Percentiles rank a stretch among this genome's conserved stretches.
Conservation (phyloP, 2,113 vertebrate species). For the Solea solea region DNA sequence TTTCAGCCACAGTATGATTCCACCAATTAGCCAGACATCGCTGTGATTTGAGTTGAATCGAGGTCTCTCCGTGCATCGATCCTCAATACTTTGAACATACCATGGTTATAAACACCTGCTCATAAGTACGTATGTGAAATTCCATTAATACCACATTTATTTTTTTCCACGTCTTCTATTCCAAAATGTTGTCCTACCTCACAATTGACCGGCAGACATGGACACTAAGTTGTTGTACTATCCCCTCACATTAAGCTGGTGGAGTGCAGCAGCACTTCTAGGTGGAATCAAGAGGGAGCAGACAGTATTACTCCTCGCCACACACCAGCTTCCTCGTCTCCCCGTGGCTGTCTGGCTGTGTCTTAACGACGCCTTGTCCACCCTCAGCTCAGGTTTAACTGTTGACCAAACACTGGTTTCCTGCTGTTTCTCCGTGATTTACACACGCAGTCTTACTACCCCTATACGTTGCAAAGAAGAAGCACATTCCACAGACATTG, state of each 20-base stretch:
- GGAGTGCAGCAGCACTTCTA: slow-evolving; percentile 34
- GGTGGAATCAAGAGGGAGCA: slow-evolving; percentile 55
- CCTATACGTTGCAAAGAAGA: slow-evolving; percentile 48
- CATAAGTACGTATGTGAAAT: no score
- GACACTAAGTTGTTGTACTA: slow-evolving; percentile 18
- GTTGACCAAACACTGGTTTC: slow-evolving; percentile 65
- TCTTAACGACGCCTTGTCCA: slow-evolving; percentile 23
- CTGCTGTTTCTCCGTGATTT: slow-evolving; percentile 59
- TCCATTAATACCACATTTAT: no score
- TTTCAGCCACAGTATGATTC: slow-evolving; percentile 8
- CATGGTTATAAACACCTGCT: no score
- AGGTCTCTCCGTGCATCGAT: neutral
- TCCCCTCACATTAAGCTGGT: slow-evolving; percentile 6
- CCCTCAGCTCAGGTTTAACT: slow-evolving; percentile 51
- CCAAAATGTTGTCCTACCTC: no score
- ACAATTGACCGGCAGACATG: no score
- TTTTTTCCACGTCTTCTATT: no score
- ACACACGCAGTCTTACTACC: slow-evolving; percentile 26
- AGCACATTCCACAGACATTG: slow-evolving; percentile 26
- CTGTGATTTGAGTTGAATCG: slow-evolving; percentile 5
- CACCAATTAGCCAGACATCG: neutral
- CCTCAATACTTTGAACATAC: no score
- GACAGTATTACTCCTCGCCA: slow-evolving; percentile 45
- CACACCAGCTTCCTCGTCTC: slow-evolving; percentile 20
- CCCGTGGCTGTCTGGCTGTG: slow-evolving; percentile 23